phyloP scores from a whole-genome alignment of 2,888 invertebrate species.

The Teleogryllus oceanicus region DNA sequence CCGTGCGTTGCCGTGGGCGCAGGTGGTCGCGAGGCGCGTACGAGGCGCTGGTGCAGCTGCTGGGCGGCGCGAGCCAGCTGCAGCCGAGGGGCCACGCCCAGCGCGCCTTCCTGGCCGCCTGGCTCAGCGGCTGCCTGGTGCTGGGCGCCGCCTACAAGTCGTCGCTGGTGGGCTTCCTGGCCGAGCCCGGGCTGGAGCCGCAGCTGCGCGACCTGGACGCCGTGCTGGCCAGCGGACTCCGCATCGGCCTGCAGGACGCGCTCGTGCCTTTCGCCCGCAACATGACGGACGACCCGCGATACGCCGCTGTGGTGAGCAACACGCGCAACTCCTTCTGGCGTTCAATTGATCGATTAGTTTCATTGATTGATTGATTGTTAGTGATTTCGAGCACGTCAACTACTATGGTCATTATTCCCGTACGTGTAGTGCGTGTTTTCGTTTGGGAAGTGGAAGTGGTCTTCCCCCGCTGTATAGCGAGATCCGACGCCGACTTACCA shows the following conservation, averaged over 20 bases:
- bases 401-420: too few species aligned
- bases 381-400: too few species aligned
- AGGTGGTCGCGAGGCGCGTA: not conserved
- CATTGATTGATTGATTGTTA: too few species aligned
- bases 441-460: too few species aligned
- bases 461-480: too few species aligned
- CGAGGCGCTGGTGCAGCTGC: not conserved
- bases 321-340: too few species aligned
- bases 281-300: not conserved
- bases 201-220: not conserved
- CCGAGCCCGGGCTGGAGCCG: not conserved
- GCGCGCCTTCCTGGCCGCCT: not conserved
- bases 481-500: too few species aligned
- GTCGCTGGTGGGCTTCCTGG: not conserved
- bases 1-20: too few species aligned
- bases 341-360: too few species aligned
- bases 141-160: slow-evolving; percentile 6
- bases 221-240: not conserved
- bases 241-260: not conserved
- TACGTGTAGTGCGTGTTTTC: too few species aligned
- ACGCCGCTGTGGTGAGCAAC: not conserved
- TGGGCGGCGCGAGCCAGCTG: not conserved
- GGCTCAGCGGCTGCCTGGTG: not conserved
- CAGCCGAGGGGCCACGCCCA: not conserved
- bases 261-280: not conserved